These are phyloP conservation scores for Oophaga sylvatica DNA, from an alignment of 2,797 vertebrate species.

Conservation along the genomic window DNA sequence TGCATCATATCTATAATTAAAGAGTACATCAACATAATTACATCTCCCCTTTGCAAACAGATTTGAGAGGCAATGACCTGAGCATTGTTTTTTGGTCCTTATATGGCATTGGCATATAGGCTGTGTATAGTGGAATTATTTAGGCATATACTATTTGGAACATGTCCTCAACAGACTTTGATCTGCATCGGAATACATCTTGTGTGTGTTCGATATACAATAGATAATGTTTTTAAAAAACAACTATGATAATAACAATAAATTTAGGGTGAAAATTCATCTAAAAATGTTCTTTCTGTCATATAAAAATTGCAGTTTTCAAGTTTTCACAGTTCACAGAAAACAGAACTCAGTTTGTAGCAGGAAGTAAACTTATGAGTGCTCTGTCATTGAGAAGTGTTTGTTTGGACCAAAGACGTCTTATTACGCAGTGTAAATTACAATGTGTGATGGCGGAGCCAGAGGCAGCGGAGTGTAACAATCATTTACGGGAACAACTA, in stretches of 20 bases:
- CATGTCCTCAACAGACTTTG: too few relatives aligned
- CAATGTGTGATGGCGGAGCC: constrained; percentile 17
- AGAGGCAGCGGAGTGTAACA: constrained; percentile 32
- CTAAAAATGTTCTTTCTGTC: not conserved
- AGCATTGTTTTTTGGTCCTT: too few relatives aligned
- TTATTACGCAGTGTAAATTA: constrained; percentile 19
- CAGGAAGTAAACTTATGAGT: not conserved
- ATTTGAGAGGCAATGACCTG: too few relatives aligned
- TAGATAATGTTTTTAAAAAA: too few relatives aligned
- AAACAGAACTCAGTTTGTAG: not conserved
- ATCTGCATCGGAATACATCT: too few relatives aligned
- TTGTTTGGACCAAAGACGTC: not conserved
- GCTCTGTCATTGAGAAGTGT: constrained; percentile 34
- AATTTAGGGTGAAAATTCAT: not conserved
- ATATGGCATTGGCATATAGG: too few relatives aligned
- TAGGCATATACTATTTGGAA: not conserved
- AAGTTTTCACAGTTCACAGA: not conserved
- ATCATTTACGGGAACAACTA: not conserved
- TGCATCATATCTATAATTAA: too few relatives aligned
- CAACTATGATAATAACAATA: not conserved
- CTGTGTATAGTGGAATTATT: not conserved
- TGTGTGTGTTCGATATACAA: too few relatives aligned
- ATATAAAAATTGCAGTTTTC: not conserved
- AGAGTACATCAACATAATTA: too few relatives aligned
- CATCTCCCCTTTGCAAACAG: not conserved